These are phyloP conservation scores for Colius striatus DNA, from an alignment of 2,113 vertebrate genomes.

Conservation along the genomic window DNA sequence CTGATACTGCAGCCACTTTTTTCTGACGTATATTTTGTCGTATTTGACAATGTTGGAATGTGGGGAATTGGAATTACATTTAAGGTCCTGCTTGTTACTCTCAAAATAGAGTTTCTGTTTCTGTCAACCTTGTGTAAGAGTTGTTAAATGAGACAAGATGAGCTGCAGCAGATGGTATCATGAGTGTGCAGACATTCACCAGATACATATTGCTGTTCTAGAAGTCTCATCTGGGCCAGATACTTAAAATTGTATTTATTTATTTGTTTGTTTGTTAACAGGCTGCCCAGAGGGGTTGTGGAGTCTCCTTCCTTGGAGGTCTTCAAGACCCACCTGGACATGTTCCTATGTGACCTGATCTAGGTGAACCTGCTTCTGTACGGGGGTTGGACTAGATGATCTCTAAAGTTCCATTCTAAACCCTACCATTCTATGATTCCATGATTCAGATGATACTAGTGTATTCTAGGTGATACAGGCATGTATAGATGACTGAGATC, in stretches of 20 bases:
- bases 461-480: neutral
- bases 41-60: neutral
- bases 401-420: too few relatives aligned
- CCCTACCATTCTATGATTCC: too few relatives aligned
- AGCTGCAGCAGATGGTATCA: neutral
- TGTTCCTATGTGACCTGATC: too few relatives aligned
- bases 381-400: too few relatives aligned
- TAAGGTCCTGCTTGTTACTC: neutral
- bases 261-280: neutral
- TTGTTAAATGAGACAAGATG: neutral
- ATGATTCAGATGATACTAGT: neutral
- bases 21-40: neutral
- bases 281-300: too few relatives aligned
- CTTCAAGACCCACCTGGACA: too few relatives aligned
- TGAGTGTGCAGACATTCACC: neutral
- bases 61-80: neutral
- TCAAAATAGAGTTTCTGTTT: neutral
- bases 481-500: neutral
- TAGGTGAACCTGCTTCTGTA: too few relatives aligned
- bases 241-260: neutral
- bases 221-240: neutral
- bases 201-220: neutral
- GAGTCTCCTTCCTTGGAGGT: too few relatives aligned
- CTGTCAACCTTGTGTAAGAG: neutral
- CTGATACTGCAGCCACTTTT: neutral